These are phyloP conservation scores for Holacanthella duospinosa DNA, from an alignment of 2,888 invertebrate species.

Conservation along the genomic window DNA sequence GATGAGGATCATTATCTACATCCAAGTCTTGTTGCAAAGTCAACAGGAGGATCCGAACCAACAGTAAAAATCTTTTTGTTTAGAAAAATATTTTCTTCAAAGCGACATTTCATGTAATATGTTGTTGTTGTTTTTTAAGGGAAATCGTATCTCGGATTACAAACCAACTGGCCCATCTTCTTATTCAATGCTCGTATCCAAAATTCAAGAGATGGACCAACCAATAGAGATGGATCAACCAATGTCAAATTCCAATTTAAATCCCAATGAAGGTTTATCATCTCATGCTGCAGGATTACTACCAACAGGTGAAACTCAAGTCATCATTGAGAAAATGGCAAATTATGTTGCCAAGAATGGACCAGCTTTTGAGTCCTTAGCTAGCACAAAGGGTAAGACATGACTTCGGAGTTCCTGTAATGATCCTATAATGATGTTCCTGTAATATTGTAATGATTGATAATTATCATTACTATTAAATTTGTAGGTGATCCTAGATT, in stretches of 20 bases:
- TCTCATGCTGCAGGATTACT: conserved; percentile 38
- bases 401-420: too few relatives aligned
- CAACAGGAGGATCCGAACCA: conserved; percentile 50
- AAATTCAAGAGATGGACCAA: conserved; percentile 55
- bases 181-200: conserved; percentile 75
- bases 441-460: too few relatives aligned
- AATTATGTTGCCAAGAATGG: conserved; percentile 93
- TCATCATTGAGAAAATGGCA: conserved; percentile 93
- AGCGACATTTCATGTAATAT: background rate
- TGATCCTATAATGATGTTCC: too few relatives aligned
- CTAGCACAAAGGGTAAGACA: conserved; percentile 55
- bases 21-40: conserved; percentile 53
- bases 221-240: background rate
- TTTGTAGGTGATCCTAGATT: conserved; percentile 65
- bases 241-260: background rate
- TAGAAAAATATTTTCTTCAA: background rate
- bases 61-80: conserved; percentile 41
- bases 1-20: conserved; percentile 61
- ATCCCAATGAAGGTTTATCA: background rate
- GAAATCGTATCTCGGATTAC: conserved; percentile 45
- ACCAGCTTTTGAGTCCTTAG: conserved; percentile 78
- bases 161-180: conserved; percentile 68
- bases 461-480: background rate
- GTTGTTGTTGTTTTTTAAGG: background rate
- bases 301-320: conserved; percentile 71